These are phyloP conservation scores for Procapra przewalskii DNA, from an alignment of 2,113 vertebrate genomes.

Conservation along the genomic window DNA sequence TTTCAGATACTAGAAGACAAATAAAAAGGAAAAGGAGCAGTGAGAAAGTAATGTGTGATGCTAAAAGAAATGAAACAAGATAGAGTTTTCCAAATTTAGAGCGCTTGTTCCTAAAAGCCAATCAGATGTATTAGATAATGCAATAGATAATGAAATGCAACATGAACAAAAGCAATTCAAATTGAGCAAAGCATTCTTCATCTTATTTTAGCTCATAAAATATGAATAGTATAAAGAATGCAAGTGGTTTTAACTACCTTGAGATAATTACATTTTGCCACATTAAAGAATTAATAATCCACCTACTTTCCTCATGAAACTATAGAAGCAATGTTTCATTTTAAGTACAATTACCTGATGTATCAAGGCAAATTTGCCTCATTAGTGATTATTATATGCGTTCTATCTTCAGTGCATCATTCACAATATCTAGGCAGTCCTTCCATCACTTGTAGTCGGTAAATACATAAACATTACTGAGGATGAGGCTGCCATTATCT, in stretches of 20 bases:
- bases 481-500: background rate
- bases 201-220: conserved; percentile 46
- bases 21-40: background rate
- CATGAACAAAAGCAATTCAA: conserved; percentile 32
- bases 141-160: conserved; percentile 10
- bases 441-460: background rate
- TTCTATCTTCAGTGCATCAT: background rate
- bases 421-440: background rate
- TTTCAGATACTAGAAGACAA: background rate
- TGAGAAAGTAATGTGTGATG: background rate
- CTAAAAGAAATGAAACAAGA: conserved; percentile 9
- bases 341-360: conserved; percentile 33
- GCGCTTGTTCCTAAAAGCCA: conserved; percentile 5
- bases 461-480: background rate
- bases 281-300: conserved; percentile 56
- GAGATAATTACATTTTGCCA: conserved; percentile 67
- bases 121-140: conserved; percentile 38
- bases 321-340: conserved; percentile 31
- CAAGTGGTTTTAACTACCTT: conserved; percentile 61
- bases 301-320: conserved; percentile 49
- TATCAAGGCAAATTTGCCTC: conserved; percentile 7
- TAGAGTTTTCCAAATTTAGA: conserved; percentile 31
- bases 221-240: conserved; percentile 46
- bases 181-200: background rate
- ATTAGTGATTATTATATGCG: background rate